Evolutionary conservation across 1,140 invertebrate species (phyloP).

Genomic region (Melanaphis sacchari): DNA sequence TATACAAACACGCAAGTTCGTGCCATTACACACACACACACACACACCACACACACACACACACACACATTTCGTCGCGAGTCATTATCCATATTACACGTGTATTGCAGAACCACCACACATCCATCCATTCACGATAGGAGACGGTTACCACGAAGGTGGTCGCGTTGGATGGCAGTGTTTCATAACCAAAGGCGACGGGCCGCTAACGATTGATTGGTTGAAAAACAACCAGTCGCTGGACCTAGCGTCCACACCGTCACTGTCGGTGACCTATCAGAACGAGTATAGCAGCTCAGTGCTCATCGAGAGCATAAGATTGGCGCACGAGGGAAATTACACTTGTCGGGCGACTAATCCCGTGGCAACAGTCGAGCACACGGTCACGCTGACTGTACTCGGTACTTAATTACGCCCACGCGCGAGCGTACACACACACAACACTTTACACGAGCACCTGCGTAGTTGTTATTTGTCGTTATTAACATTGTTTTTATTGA

Average conservation of each 20-base stretch:
- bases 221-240: constrained; percentile 71
- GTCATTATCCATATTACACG: neutral
- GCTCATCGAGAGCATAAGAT: constrained; percentile 65
- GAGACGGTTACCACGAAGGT: constrained; percentile 71
- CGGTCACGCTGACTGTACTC: constrained; percentile 60
- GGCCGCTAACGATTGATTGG: constrained; percentile 75
- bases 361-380: constrained; percentile 63
- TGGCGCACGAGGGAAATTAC: constrained; percentile 75
- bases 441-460: neutral
- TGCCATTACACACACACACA: neutral
- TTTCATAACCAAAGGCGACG: constrained; percentile 72
- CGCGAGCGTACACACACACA: neutral
- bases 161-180: constrained; percentile 71
- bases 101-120: constrained; percentile 68
- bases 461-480: neutral
- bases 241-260: constrained; percentile 39
- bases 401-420: constrained; percentile 49
- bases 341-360: constrained; percentile 76
- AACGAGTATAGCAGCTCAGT: constrained; percentile 65
- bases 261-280: constrained; percentile 50
- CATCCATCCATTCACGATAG: constrained; percentile 71
- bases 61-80: neutral
- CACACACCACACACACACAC: neutral
- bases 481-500: neutral
- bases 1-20: no score